phyloP scores from a whole-genome alignment of 2,113 vertebrate genomes.

The Ptyas mucosa region DNA sequence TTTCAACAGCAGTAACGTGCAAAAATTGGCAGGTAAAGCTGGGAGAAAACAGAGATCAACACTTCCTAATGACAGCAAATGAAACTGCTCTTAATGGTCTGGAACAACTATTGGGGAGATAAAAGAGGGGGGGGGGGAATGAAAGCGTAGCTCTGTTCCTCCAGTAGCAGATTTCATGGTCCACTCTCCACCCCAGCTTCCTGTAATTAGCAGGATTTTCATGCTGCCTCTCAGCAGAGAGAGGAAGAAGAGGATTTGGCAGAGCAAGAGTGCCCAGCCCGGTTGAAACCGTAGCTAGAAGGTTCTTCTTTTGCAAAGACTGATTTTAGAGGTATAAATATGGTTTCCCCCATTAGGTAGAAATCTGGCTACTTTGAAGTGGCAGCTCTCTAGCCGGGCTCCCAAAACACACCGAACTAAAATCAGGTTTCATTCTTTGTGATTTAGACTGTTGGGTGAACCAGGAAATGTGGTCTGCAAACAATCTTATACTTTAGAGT shows the following conservation, averaged over 20 bases:
- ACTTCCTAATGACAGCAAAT: not conserved
- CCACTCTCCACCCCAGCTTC: not conserved
- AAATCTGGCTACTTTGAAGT: not conserved
- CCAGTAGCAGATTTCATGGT: not conserved
- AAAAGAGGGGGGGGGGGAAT: not conserved
- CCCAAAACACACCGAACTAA: not conserved
- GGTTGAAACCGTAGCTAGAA: not conserved
- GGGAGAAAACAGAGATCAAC: not conserved
- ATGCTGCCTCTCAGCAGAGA: not conserved
- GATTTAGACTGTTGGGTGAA: not conserved
- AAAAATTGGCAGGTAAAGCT: not conserved
- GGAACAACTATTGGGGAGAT: not conserved
- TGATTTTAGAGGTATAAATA: not conserved
- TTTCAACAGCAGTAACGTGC: not conserved
- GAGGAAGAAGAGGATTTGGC: not conserved
- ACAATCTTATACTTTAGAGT: not conserved
- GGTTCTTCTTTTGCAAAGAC: not conserved
- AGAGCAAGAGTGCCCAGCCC: not conserved
- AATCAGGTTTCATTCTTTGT: not conserved
- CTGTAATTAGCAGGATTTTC: not conserved
- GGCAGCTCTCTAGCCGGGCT: not conserved
- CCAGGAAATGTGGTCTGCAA: not conserved
- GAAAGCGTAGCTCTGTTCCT: not conserved
- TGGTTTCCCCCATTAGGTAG: not conserved
- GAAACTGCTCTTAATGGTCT: not conserved